phyloP scores from a whole-genome alignment of 2,888 invertebrate species.

The Bombyx huttoni region DNA sequence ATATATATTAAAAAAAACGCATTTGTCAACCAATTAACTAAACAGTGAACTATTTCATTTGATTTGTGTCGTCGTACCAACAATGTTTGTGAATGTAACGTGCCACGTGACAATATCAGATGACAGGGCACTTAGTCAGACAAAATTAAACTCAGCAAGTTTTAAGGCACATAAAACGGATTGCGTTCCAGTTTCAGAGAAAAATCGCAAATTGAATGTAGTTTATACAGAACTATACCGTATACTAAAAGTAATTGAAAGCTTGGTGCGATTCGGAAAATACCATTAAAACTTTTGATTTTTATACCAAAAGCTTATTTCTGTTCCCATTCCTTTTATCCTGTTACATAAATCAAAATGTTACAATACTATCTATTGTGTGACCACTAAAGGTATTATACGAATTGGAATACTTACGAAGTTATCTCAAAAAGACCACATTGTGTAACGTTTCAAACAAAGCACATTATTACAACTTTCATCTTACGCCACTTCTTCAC shows the following conservation, averaged over 20 bases:
- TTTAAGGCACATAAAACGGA: conserved; percentile 42
- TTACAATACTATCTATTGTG: neutral
- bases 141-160: conserved; percentile 54
- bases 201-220: conserved; percentile 60
- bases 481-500: too few species aligned
- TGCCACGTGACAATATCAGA: conserved; percentile 44
- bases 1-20: neutral
- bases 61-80: conserved; percentile 6
- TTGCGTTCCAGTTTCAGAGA: conserved; percentile 48
- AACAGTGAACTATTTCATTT: too few species aligned
- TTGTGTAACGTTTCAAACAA: too few species aligned
- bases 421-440: too few species aligned
- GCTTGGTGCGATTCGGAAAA: conserved; percentile 73
- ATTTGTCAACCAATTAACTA: neutral
- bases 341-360: neutral
- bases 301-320: conserved; percentile 66
- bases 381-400: too few species aligned
- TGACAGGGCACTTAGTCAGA: conserved; percentile 56
- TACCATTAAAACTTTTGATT: conserved; percentile 74
- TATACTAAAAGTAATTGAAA: conserved; percentile 72
- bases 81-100: conserved; percentile 15
- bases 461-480: too few species aligned
- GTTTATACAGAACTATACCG: conserved; percentile 68
- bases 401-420: too few species aligned
- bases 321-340: conserved; percentile 22